Conservation (phyloP, 2,797 vertebrate species). For the Argyrosomus regius region DNA sequence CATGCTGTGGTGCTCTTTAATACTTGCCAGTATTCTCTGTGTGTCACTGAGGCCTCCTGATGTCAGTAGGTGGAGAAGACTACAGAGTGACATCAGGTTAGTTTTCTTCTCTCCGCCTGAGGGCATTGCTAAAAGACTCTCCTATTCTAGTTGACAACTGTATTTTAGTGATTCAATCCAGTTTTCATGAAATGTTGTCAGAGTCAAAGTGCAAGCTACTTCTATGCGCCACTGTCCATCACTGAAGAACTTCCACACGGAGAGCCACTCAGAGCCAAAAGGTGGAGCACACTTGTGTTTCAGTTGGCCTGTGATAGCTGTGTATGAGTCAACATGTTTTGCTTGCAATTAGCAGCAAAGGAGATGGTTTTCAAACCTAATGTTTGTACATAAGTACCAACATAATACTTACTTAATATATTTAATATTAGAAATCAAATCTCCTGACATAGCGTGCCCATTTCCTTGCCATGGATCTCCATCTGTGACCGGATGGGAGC, state of each 20-base stretch:
- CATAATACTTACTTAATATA: background rate
- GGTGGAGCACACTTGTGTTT: conserved; percentile 7
- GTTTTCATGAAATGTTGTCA: conserved; percentile 36
- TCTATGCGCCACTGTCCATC: conserved; percentile 26
- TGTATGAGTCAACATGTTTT: background rate
- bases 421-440: too few species aligned
- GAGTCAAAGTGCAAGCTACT: conserved; percentile 25
- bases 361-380: background rate
- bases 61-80: background rate
- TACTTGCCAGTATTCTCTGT: background rate
- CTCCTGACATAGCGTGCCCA: too few species aligned
- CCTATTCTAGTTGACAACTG: conserved; percentile 28
- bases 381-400: background rate
- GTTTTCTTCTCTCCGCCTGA: conserved; percentile 3
- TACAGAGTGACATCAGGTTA: background rate
- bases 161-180: conserved; percentile 26
- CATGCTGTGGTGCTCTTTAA: background rate
- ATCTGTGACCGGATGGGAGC: too few species aligned
- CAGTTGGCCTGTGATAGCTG: background rate
- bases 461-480: too few species aligned
- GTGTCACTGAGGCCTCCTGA: background rate
- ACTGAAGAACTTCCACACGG: conserved; percentile 1
- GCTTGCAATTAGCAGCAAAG: conserved; percentile 3
- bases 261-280: conserved; percentile 3
- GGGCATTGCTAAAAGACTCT: conserved; percentile 5